Evolutionary conservation across 2,888 invertebrate genomes (phyloP), one percentile per base, ranked within the genome.

Genomic region (Drosophila diplacantha): DNA sequence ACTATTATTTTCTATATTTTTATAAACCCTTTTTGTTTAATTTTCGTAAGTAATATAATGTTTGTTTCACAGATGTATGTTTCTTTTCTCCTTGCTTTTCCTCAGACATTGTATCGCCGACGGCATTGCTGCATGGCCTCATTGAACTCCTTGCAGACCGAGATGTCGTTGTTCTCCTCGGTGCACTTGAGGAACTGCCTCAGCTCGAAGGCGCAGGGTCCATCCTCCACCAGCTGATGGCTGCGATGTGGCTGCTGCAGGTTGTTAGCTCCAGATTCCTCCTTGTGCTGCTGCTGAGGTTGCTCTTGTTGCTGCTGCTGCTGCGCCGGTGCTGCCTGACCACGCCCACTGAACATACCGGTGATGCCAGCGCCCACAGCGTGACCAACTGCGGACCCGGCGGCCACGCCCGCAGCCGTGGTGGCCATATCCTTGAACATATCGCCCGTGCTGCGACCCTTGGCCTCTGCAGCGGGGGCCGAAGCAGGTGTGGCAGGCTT

Each of bases 371-470:
- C 78, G 4, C 80, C 80, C 20, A 81, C 81, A 3, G 76, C 83
- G 54, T 81, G 80, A 3, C 80, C 80, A 31, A 81, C 83, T 2
- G 80, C 81, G 0, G 80, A 81, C 37, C 80, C 80, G 8, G 78
- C 80, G 11, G 80, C 80, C 5, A 81, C 83, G 14, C 80, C 80
- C 2, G 80, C 75, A 5, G 80, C 80, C 9, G 83, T 81, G 14
- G 83, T 71, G 6, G 80, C 80, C 78, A 81, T 81, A 14, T 81
- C 76, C 64, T 73, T 82, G 58, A 81, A 78, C 20, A 71, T 24
- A 11, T 76, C 78, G 6, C 71, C 47, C 0, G 74, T 61, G 12
- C 59, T 59, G 18, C 74, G 72, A 1, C 77, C 81, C 7, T 77
- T 41, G n/a, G 56, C 43, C 20, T 52, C 60, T 1, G 69, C 53